Base-by-base conservation (phyloP, 2,113 vertebrate genomes). In the Labrus mixtus region DNA sequence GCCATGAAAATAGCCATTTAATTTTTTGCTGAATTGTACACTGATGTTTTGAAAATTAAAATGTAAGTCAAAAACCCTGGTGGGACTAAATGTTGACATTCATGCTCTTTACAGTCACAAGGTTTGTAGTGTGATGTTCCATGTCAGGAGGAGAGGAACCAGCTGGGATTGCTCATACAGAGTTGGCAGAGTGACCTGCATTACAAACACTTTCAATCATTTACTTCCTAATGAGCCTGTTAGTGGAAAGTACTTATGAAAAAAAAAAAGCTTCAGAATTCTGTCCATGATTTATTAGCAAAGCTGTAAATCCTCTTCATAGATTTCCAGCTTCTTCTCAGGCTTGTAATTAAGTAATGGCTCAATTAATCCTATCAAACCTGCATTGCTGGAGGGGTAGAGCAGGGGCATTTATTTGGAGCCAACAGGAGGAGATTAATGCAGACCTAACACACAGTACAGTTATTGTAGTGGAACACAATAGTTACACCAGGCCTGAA, bases 291-390 rank as follows among this genome's bases (percentile, higher is more conserved):
- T 89, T 90, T 82, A 84, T 76, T 12, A 45, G 43, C 48, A 75
- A 68, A 83, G 76, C 82, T 59, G 43, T 82, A 89, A 92, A 91
- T 89, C 78, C 86, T 76, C 56, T 61, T 85, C 62, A 76, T 77
- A 82, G 74, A 87, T 88, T 84, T 90, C 56, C 68, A 80, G 79
- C 74, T 89, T 88, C 77, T 84, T 79, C 63, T 78, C 22, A 6
- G 78, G 82, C 69, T 67, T 64, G 71, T 90, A 91, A 91, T 93
- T 91, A 91, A 91, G 86, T 91, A 92, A 92, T 92, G 82, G 87
- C 72, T 87, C 77, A 37, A 83, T 89, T 89, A 92, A 91, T 91
- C 87, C 88, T 77, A 45, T 69, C 73, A 79, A 78, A 69, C 53
- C 78, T 57, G 71, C 22, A 36, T 37, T 63, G 73, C 48, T 75